Percentiles rank a stretch among this genome's conserved stretches.
Conservation (phyloP, 2,888 invertebrate genomes). For the Petrolisthes cinctipes region DNA sequence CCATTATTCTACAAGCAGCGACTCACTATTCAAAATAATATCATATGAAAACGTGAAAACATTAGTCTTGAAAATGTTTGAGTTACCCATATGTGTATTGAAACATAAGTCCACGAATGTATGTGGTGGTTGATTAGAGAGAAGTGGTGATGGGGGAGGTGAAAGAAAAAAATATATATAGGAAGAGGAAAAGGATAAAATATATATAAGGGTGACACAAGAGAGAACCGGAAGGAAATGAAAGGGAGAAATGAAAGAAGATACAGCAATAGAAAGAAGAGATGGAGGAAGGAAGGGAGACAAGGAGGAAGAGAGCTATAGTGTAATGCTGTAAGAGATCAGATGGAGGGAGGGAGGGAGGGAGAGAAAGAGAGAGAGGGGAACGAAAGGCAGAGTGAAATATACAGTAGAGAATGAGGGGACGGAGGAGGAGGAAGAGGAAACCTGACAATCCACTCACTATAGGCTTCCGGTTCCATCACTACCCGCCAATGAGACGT, state of each 20-base stretch:
- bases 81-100: too few relatives aligned
- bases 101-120: too few relatives aligned
- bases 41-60: too few relatives aligned
- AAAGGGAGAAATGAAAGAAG: constrained; percentile 5
- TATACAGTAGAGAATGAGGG: background rate
- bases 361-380: background rate
- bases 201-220: background rate
- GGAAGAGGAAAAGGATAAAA: background rate
- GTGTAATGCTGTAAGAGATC: background rate
- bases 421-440: background rate
- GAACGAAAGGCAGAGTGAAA: background rate
- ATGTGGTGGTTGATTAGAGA: background rate
- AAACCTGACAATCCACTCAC: too few relatives aligned
- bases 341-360: background rate
- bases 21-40: too few relatives aligned
- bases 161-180: background rate
- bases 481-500: too few relatives aligned
- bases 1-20: too few relatives aligned
- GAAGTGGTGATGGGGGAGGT: background rate
- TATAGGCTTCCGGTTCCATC: too few relatives aligned
- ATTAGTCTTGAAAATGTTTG: too few relatives aligned
- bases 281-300: constrained; percentile 3
- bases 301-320: background rate
- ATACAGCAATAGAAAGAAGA: background rate
- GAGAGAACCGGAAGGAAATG: background rate